A percentile compares a stretch with the other conserved stretches of the same genome.
phyloP scores from a whole-genome alignment of 2,797 vertebrate species.

The Sphenodon punctatus region DNA sequence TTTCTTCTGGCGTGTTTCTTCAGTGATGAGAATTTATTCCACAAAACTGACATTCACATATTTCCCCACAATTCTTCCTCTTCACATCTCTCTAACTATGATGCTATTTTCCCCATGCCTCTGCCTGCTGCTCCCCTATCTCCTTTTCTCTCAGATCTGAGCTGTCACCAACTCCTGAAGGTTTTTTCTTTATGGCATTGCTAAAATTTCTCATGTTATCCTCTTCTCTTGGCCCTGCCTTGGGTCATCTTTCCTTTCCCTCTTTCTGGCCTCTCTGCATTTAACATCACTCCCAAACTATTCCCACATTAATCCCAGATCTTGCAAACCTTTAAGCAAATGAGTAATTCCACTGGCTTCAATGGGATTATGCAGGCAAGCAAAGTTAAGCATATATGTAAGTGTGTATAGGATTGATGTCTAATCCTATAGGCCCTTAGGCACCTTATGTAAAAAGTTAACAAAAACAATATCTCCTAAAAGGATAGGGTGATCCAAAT shows the following conservation, averaged over 20 bases:
- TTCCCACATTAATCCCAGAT: no score
- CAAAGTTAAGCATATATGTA: slow-evolving; percentile 41
- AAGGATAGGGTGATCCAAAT: not conserved
- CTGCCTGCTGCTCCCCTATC: not conserved
- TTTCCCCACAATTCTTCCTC: not conserved
- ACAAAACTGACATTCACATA: slow-evolving; percentile 34
- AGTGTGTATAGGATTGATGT: slow-evolving; percentile 48
- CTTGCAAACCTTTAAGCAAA: not conserved
- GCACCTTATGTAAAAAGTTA: slow-evolving; percentile 45
- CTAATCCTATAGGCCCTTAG: slow-evolving; percentile 32
- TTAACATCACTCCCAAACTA: not conserved
- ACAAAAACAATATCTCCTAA: slow-evolving; percentile 28
- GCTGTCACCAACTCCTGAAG: not conserved
- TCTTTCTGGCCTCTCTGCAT: not conserved
- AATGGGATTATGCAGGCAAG: not conserved
- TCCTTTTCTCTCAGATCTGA: not conserved
- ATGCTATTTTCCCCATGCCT: not conserved
- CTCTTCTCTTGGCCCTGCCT: not conserved
- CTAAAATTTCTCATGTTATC: not conserved
- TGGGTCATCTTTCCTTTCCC: not conserved
- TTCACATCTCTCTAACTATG: not conserved
- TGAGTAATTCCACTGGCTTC: not conserved
- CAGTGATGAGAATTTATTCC: slow-evolving; percentile 51
- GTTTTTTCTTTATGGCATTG: not conserved
- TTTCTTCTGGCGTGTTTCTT: slow-evolving; percentile 56